Evolutionary conservation across 2,888 invertebrate species (phyloP), one percentile per base, ranked within the genome.

Genomic region (Amiota mariae): DNA sequence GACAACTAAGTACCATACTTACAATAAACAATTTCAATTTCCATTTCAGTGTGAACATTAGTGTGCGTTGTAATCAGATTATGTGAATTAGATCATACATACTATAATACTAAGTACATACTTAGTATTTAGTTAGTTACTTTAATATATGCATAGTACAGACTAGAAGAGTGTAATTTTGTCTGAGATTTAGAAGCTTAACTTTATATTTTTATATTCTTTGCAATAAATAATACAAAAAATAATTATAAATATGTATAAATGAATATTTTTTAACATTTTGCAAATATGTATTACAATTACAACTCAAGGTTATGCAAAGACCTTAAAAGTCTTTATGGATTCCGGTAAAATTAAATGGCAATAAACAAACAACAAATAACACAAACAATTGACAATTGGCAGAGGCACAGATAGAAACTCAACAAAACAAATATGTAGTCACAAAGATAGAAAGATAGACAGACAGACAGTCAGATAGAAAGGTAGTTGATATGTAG

Each of bases 311-410:
- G 71, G 71, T 61, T 71, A 71, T 24, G 48, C 47, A 71, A 71
- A 71, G 71, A 71, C 71, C 71, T 61, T 70, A 61, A 71, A 71
- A 61, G 71, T 57, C 57, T 57, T 24, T 36, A 15, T 57, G 18
- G 57, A 70, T 18, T 56, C 36, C 46, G 36, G 36, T 67, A 51
- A 66, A 66, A 20, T 67, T 20, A 67, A 67, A 24, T 24, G 48
- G 15, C 15, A 66, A 11, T 15, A 18, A 59, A 11, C n/a, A 59
- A 18, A 15, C 11, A 57, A 59, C n/a, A n/a, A 59, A n/a, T 6
- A 15, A 59, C n/a, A 59, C n/a, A 59, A 18, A 18, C 15, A 59
- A 59, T 11, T 59, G n/a, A 10, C 11, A 59, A 59, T 54, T 54
- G n/a, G n/a, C 12, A 6, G n/a, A 13, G n/a, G 13, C 12, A 13